Percentiles rank a stretch among this genome's conserved stretches.
These are phyloP conservation scores for Neosilurus mollespiculum DNA, from an alignment of 2,797 vertebrate species.

Conservation along the genomic window DNA sequence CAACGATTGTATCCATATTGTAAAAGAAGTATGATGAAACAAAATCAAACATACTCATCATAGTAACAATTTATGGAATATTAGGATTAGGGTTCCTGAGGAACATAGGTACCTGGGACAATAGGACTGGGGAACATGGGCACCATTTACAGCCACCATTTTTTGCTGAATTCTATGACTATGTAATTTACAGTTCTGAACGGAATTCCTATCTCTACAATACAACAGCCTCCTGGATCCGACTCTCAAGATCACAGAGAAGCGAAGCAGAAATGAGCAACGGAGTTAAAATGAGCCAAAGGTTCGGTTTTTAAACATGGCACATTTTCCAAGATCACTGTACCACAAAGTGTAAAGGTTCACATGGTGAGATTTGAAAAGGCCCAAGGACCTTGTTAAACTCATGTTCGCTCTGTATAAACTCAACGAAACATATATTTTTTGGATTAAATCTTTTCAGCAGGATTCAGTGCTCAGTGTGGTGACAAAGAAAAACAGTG, in stretches of 20 bases:
- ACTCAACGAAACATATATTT: not conserved
- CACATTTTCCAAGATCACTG: not conserved
- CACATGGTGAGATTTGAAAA: not conserved
- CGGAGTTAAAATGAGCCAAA: not conserved
- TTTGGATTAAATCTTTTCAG: not conserved
- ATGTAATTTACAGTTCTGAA: not conserved
- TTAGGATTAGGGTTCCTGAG: too few species aligned
- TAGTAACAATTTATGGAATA: too few species aligned
- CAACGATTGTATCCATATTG: too few species aligned
- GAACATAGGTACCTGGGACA: too few species aligned
- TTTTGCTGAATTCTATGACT: not conserved
- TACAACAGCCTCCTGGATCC: not conserved
- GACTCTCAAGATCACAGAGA: not conserved
- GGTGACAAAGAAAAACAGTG: not conserved
- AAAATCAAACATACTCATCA: too few species aligned
- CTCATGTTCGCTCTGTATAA: not conserved
- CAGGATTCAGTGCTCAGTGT: not conserved
- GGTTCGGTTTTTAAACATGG: not conserved
- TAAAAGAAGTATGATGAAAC: too few species aligned
- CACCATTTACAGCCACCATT: not conserved
- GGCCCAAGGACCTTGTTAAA: not conserved
- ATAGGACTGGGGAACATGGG: too few species aligned
- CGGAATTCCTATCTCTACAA: not conserved
- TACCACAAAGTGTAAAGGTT: not conserved
- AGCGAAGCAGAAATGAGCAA: not conserved